Base-by-base conservation (phyloP, 1,140 invertebrate genomes). In the Leguminivora glycinivorella region DNA sequence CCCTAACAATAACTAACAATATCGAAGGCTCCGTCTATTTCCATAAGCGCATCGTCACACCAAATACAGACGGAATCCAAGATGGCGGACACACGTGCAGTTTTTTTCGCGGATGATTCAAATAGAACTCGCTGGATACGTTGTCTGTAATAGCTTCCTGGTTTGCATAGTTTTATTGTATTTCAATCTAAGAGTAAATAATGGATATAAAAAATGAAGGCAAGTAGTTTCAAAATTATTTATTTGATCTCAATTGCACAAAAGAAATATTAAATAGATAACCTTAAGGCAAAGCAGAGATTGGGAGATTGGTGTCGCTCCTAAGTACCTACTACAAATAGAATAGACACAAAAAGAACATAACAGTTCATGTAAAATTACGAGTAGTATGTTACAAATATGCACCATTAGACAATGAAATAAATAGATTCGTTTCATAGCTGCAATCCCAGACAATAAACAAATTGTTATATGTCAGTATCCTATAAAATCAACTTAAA, bases 1-100 rank as follows among this genome's bases (percentile, higher is more conserved):
- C 77, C 75, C 79, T 83, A 85, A 83, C 76, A 84, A 81, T 81
- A 85, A 74, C 81, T 75, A 85, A 74, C 81, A 74, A 76, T 86
- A 88, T 52, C 68, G 58, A 70, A 70, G 71, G 69, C 80, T 43
- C 40, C 40, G 83, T 78, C 72, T 79, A 83, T 83, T 76, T 72
- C 78, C 82, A 83, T 87, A 87, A 26, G 58, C 58, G 29, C 26
- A 26, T 14, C 40, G 40, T 26, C 58, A 63, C 25, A n/a, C 58
- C 58, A 24, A 63, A 63, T 63, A 63, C 58, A 63, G 58, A 26
- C n/a, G 7, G n/a, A 19, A 17, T 63, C 22, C 56, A 60, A 60
- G 24, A 38, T 67, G 63, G 63, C 63, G 38, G 9, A n/a, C 12
- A 38, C 31, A 67, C 6, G 9, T 26, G 24, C 25, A 29, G 40